Conservation (phyloP, 2,113 vertebrate species). For the Hucho hucho region DNA sequence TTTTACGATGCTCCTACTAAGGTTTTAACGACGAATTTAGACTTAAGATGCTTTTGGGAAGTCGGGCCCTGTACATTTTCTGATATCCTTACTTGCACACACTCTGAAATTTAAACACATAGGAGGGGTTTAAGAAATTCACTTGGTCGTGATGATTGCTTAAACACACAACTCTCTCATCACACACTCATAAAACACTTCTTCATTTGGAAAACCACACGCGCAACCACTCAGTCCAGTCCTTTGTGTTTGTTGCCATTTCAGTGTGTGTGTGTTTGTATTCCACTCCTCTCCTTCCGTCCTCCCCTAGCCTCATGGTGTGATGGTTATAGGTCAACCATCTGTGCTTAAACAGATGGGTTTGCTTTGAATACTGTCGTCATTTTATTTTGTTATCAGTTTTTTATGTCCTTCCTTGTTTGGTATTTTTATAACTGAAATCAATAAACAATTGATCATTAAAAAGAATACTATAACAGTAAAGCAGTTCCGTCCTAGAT, state of each 20-base stretch:
- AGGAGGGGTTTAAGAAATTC: conserved; percentile 27
- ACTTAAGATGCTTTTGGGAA: too few species aligned
- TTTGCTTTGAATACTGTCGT: conserved; percentile 12
- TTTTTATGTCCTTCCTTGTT: too few species aligned
- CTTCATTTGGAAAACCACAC: not conserved
- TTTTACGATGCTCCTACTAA: too few species aligned
- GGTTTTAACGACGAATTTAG: too few species aligned
- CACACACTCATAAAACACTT: conserved; percentile 29
- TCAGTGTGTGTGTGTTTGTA: conserved; percentile 1
- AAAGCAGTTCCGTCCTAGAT: not conserved
- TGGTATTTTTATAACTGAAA: too few species aligned
- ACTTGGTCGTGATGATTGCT: conserved; percentile 41
- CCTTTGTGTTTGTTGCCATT: not conserved
- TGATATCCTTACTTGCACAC: too few species aligned
- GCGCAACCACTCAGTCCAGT: not conserved
- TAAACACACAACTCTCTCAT: conserved; percentile 21
- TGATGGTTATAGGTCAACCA: conserved; percentile 10
- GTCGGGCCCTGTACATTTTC: too few species aligned
- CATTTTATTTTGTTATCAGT: not conserved
- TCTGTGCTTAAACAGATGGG: conserved; percentile 29
- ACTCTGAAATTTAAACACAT: not conserved
- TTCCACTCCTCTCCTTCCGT: not conserved
- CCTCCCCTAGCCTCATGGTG: not conserved
- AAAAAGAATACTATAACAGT: too few species aligned
- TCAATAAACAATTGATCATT: too few species aligned